A percentile compares a stretch with the other conserved stretches of the same genome.
phyloP scores from a whole-genome alignment of 1,140 invertebrate genomes.

The Solenopsis fugax region DNA sequence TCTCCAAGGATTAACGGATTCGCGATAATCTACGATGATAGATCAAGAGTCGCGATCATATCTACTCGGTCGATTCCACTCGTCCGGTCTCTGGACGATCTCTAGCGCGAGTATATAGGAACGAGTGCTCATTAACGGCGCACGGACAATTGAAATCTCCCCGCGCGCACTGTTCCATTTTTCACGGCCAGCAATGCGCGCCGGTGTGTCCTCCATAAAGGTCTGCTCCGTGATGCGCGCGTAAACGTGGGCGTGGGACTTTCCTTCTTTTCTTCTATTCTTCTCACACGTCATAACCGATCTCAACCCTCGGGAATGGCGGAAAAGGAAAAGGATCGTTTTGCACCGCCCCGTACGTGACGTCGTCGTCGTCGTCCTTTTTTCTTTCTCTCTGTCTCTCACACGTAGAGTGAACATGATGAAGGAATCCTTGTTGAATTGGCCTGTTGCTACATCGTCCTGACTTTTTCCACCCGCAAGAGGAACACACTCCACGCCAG shows the following conservation, averaged over 20 bases:
- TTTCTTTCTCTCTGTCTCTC: too few species aligned
- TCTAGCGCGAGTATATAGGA: constrained; percentile 1
- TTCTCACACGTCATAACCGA: neutral
- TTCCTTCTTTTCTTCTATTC: neutral
- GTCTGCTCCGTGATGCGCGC: neutral
- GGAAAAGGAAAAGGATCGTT: too few species aligned
- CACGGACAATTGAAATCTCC: too few species aligned
- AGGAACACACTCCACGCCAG: neutral
- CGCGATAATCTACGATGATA: constrained; percentile 21
- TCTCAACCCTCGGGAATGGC: too few species aligned
- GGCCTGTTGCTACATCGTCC: too few species aligned
- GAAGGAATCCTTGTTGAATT: too few species aligned
- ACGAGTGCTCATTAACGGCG: constrained; percentile 5
- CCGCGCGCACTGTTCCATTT: neutral
- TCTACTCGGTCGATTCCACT: constrained; percentile 2
- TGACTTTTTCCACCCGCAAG: neutral
- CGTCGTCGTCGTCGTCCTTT: too few species aligned
- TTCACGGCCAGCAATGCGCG: constrained; percentile 20
- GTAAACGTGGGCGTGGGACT: neutral
- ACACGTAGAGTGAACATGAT: too few species aligned
- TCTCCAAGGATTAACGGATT: too few species aligned
- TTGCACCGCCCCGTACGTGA: too few species aligned
- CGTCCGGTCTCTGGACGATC: constrained; percentile 1
- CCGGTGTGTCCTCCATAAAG: neutral
- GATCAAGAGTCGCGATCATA: constrained; percentile 23